Evolutionary conservation across 2,113 vertebrate genomes (phyloP).

Genomic region (Petrocephalus microphthalmus): DNA sequence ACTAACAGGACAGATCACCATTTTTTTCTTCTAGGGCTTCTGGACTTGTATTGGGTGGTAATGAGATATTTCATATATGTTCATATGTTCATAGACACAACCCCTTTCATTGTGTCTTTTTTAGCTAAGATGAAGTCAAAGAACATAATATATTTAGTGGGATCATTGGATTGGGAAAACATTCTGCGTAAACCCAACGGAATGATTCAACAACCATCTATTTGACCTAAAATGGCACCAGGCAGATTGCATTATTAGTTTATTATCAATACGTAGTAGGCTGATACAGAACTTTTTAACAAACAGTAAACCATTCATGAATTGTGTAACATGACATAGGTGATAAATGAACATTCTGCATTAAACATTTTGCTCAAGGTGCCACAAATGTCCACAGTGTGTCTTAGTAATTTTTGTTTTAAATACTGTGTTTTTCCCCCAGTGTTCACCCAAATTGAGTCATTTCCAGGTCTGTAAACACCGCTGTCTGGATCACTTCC

Average conservation of each 20-base stretch:
- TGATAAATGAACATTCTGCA: neutral
- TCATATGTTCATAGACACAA: neutral
- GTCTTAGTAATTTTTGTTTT: slow-evolving; percentile 1
- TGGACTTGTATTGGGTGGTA: neutral
- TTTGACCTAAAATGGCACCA: neutral
- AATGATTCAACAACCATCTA: neutral
- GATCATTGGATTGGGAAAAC: neutral
- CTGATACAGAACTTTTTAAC: neutral
- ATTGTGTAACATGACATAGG: neutral
- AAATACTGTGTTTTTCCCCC: neutral
- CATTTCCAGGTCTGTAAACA: slow-evolving; percentile 1
- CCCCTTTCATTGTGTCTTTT: neutral
- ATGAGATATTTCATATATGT: neutral
- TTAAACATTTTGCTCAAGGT: neutral
- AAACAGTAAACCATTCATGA: neutral
- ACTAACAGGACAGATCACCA: neutral
- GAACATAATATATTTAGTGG: neutral
- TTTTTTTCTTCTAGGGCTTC: neutral
- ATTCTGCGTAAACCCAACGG: neutral
- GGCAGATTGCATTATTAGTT: neutral
- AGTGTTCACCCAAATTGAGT: neutral
- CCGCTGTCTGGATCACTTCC: neutral
- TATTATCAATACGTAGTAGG: neutral
- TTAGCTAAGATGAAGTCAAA: neutral
- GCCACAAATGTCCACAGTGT: neutral